Evolutionary conservation across 1,140 invertebrate genomes (phyloP).

Genomic region (Adelges cooleyi): DNA sequence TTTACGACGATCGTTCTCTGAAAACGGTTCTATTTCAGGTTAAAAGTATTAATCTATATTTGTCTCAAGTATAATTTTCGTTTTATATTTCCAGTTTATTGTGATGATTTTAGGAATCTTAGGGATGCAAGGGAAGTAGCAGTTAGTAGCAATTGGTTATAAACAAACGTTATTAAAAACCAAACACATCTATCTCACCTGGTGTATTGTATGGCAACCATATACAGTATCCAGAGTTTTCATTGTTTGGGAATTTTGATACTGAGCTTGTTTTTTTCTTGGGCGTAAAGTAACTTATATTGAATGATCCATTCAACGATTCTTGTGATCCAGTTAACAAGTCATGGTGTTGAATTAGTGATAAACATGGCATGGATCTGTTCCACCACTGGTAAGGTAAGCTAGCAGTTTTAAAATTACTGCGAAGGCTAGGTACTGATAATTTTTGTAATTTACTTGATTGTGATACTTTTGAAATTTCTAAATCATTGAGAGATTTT

Average conservation of each 20-base stretch:
- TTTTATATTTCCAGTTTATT: slow-evolving; percentile 1
- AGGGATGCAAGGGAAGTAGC: slow-evolving; percentile 12
- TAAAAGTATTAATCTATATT: neutral
- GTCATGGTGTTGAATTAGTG: neutral
- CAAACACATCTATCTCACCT: slow-evolving; percentile 13
- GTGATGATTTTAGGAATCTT: neutral
- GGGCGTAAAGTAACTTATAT: slow-evolving; percentile 3
- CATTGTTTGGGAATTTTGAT: neutral
- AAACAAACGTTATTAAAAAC: neutral
- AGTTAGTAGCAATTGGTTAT: slow-evolving; percentile 20
- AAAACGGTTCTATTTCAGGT: slow-evolving; percentile 13
- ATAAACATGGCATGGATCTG: slow-evolving; percentile 15
- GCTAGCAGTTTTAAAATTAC: slow-evolving; percentile 17
- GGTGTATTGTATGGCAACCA: slow-evolving; percentile 6
- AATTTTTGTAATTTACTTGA: neutral
- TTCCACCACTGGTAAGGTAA: slow-evolving; percentile 20
- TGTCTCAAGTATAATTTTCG: too few species aligned
- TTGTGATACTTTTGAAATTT: neutral
- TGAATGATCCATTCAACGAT: neutral
- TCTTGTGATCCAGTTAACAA: slow-evolving; percentile 1
- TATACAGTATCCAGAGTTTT: slow-evolving; percentile 23
- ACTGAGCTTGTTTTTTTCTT: slow-evolving; percentile 3
- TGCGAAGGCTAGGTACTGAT: neutral
- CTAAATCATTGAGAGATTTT: neutral
- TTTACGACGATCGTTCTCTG: slow-evolving; percentile 8